A percentile compares a stretch with the other conserved stretches of the same genome.
Conservation (phyloP, 2,113 vertebrate genomes). For the Tylochromis polylepis region DNA sequence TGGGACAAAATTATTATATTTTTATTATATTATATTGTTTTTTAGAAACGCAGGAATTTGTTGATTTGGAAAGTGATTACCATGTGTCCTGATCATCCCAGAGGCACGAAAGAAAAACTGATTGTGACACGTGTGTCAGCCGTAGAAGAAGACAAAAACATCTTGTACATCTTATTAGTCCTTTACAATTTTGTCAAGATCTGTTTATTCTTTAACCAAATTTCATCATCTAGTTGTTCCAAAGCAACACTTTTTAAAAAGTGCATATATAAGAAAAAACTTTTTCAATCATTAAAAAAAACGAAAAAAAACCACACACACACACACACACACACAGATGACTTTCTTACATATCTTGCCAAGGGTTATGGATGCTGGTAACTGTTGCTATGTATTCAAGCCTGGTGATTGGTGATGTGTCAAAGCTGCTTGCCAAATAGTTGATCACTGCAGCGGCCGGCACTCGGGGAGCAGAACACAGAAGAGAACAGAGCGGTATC, state of each 20-base stretch:
- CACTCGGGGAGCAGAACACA: constrained; percentile 35
- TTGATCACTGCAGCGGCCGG: constrained; percentile 49
- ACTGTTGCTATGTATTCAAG: constrained; percentile 47
- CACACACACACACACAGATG: background rate
- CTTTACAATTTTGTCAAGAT: background rate
- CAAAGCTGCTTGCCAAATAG: constrained; percentile 34
- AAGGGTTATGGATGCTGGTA: constrained; percentile 36
- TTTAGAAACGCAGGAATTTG: background rate
- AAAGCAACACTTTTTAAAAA: background rate
- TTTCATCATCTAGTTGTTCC: background rate
- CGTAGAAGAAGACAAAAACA: background rate
- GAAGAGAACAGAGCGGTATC: constrained; percentile 45
- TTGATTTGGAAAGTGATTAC: background rate
- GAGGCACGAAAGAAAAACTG: background rate
- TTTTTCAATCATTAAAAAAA: constrained; percentile 4
- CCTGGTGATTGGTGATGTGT: constrained; percentile 18
- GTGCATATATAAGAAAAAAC: background rate
- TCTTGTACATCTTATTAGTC: background rate
- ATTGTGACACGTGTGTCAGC: background rate
- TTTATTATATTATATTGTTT: background rate
- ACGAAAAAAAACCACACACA: background rate
- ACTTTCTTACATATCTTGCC: constrained; percentile 1
- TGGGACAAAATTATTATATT: background rate
- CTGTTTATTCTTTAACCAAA: background rate
- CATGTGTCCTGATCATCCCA: background rate